A percentile compares a stretch with the other conserved stretches of the same genome.
These are phyloP conservation scores for Macrocentrus cingulum DNA, from an alignment of 1,140 invertebrate genomes.

Conservation along the genomic window DNA sequence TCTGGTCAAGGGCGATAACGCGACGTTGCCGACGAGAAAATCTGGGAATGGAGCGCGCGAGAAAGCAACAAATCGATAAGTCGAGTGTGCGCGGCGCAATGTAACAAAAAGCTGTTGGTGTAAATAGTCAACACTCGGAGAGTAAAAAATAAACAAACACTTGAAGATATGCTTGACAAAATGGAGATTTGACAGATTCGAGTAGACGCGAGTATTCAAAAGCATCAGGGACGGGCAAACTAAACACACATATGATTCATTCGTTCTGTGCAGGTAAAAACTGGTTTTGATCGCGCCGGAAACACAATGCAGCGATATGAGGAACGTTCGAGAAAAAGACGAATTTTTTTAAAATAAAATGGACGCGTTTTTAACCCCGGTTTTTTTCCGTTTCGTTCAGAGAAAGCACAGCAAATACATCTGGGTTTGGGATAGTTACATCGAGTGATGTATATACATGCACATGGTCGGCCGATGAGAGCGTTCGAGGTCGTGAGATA, in stretches of 20 bases:
- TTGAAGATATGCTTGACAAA: neutral
- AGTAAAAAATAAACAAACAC: neutral
- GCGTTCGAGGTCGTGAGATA: constrained; percentile 23
- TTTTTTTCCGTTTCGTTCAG: too few relatives aligned
- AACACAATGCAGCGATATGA: constrained; percentile 32
- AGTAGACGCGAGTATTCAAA: too few relatives aligned
- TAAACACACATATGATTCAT: constrained; percentile 35
- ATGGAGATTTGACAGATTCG: neutral
- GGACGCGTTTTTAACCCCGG: constrained; percentile 4
- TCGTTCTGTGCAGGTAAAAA: constrained; percentile 39
- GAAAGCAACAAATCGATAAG: neutral
- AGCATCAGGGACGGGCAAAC: neutral
- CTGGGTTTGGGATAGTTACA: constrained; percentile 22
- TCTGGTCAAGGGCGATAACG: neutral
- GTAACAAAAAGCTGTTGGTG: too few relatives aligned
- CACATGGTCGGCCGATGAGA: constrained; percentile 9
- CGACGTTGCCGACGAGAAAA: neutral
- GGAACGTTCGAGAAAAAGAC: neutral
- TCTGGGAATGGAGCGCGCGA: too few relatives aligned
- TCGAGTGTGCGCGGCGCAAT: constrained; percentile 7
- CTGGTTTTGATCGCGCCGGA: constrained; percentile 35
- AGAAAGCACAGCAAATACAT: too few relatives aligned
- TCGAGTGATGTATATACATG: neutral
- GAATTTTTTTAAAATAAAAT: too few relatives aligned
- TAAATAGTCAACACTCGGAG: too few relatives aligned